A percentile compares a stretch with the other conserved stretches of the same genome.
phyloP scores from a whole-genome alignment of 2,888 invertebrate species.

The Xiphydria camelus region DNA sequence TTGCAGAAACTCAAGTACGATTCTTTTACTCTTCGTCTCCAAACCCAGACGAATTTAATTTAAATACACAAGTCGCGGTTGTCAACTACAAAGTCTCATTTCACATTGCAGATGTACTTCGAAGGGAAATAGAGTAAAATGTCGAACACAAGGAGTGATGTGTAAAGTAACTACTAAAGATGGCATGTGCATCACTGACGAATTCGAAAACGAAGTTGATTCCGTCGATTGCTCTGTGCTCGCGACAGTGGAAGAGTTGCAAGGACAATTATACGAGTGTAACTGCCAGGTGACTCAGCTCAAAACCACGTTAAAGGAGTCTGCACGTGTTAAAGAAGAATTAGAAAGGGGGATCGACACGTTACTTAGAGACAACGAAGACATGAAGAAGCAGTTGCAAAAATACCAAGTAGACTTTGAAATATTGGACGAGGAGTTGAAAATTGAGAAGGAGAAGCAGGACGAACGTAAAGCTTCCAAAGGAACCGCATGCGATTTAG shows the following conservation, averaged over 20 bases:
- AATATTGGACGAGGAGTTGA: constrained; percentile 38
- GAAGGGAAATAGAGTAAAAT: constrained; percentile 7
- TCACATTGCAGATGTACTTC: constrained; percentile 5
- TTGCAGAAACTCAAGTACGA: constrained; percentile 32
- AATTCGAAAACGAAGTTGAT: neutral
- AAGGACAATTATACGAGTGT: constrained; percentile 8
- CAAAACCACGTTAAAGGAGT: too few species aligned
- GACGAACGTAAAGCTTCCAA: too few species aligned
- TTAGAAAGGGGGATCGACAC: constrained; percentile 20
- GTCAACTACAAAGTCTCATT: constrained; percentile 1
- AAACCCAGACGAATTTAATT: neutral
- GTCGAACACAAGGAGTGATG: neutral
- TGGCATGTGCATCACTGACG: neutral
- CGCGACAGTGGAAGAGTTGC: constrained; percentile 8
- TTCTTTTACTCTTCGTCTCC: constrained; percentile 4
- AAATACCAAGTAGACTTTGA: constrained; percentile 38
- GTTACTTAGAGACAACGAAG: constrained; percentile 30
- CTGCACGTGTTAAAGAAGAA: too few species aligned
- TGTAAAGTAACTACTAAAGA: constrained; percentile 4
- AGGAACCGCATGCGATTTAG: too few species aligned
- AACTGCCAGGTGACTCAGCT: too few species aligned
- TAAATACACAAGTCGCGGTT: neutral
- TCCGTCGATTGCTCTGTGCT: constrained; percentile 12
- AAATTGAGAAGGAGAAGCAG: constrained; percentile 23
- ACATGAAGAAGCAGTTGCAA: constrained; percentile 35